These are phyloP conservation scores for Tapera naevia DNA, from an alignment of 2,797 vertebrate genomes.

Conservation along the genomic window DNA sequence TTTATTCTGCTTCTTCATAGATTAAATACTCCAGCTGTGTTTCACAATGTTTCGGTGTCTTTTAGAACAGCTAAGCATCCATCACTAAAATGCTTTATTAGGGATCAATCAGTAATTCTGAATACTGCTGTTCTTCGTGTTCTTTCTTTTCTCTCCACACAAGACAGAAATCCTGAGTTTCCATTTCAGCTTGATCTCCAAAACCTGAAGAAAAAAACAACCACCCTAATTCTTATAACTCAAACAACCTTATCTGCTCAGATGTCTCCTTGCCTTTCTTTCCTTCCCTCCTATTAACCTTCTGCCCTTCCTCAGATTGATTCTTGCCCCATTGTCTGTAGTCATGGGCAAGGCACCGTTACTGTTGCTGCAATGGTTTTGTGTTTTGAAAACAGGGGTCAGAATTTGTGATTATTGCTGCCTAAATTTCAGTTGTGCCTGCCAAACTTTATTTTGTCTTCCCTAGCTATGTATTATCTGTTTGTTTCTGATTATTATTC, in stretches of 20 bases:
- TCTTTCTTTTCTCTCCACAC: too few relatives aligned
- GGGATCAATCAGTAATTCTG: neutral
- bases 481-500: neutral
- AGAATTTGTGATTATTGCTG: neutral
- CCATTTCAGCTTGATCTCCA: neutral
- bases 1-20: neutral
- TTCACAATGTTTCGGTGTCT: neutral
- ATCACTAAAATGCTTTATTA: neutral
- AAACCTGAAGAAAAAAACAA: neutral
- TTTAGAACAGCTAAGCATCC: neutral
- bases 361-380: neutral
- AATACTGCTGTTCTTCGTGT: neutral
- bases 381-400: neutral
- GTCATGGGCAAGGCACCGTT: rapidly evolving
- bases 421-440: neutral
- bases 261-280: neutral
- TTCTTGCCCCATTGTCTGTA: neutral
- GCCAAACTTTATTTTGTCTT: neutral
- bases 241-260: neutral
- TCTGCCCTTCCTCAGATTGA: neutral
- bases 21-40: neutral
- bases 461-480: neutral
- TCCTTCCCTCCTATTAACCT: neutral
- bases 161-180: neutral
- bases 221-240: neutral